Evolutionary conservation across 1,140 invertebrate species (phyloP), one percentile per base, ranked within the genome.

Genomic region (Saccostrea cuccullata): DNA sequence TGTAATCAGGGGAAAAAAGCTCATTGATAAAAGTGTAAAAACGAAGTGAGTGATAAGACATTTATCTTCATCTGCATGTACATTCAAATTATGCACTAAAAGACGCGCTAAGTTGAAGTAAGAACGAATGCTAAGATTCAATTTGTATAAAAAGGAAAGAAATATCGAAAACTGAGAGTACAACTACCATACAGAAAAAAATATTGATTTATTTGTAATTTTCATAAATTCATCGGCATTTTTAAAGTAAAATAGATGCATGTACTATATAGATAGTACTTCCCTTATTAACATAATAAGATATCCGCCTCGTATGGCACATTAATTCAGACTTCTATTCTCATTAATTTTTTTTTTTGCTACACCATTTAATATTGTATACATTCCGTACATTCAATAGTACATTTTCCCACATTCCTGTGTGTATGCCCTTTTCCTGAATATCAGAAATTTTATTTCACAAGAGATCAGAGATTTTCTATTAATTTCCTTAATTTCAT

Each of bases 11-110:
- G 23, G 26, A 64, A 64, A 77, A 77, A 30, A 77, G 70, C 23
- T 77, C 70, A 77, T 77, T 77, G 70, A 77, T 77, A 77, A 77
- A 77, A 77, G 26, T 12, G 70, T 77, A 77, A 36, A 30, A 77
- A 77, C 23, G 13, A 77, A 17, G 30, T 26, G 23, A 15, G 30
- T 30, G 70, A 77, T 77, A 30, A 77, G 26, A 77, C 30, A 30
- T 26, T 77, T 77, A 77, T 77, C 70, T 77, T 77, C 26, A 30
- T 64, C 3, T 8, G 2, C 17, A 36, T 77, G 23, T 77, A 77
- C 58, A 64, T 64, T 64, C 17, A 64, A 26, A 77, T n/a, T 77
- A 17, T 30, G 70, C 30, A 77, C 70, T 36, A 26, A 77, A 77
- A 77, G 23, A 77, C 23, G 17, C 15, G 58, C n/a, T 2, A 64